These are phyloP conservation scores for Holacanthus passer DNA, from an alignment of 2,113 vertebrate species.

Conservation along the genomic window DNA sequence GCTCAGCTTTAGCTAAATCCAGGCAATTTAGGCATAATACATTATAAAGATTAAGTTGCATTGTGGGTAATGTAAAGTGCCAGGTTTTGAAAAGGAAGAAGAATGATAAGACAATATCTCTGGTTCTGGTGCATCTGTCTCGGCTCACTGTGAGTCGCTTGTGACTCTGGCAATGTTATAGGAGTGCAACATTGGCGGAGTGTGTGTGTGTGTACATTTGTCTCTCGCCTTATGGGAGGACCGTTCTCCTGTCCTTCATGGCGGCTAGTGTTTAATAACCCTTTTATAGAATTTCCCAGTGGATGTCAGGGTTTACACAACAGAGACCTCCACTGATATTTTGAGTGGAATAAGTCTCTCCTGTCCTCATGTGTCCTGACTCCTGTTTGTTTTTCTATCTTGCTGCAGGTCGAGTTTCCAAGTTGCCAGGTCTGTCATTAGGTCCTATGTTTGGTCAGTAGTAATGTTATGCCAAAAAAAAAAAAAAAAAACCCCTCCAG, in stretches of 20 bases:
- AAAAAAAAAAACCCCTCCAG: neutral
- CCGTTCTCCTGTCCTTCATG: constrained; percentile 8
- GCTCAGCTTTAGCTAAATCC: no score
- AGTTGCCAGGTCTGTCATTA: neutral
- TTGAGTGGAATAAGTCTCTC: neutral
- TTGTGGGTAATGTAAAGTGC: neutral
- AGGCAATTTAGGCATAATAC: no score
- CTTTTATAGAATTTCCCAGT: constrained; percentile 11
- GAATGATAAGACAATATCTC: neutral
- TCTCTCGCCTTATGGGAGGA: neutral
- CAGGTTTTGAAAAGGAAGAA: neutral
- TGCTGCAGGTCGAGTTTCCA: neutral
- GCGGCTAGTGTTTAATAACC: neutral
- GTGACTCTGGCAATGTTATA: neutral
- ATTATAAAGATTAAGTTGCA: neutral
- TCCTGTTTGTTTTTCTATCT: constrained; percentile 1
- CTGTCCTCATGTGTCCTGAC: constrained; percentile 7
- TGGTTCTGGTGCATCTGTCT: neutral
- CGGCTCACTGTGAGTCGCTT: neutral
- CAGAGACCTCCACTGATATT: constrained; percentile 13
- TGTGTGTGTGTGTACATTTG: neutral
- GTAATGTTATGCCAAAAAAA: neutral
- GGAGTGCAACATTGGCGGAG: neutral
- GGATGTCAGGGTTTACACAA: constrained; percentile 9
- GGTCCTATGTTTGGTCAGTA: neutral